Evolutionary conservation across 2,113 vertebrate genomes (phyloP).

Genomic region (Solea solea): DNA sequence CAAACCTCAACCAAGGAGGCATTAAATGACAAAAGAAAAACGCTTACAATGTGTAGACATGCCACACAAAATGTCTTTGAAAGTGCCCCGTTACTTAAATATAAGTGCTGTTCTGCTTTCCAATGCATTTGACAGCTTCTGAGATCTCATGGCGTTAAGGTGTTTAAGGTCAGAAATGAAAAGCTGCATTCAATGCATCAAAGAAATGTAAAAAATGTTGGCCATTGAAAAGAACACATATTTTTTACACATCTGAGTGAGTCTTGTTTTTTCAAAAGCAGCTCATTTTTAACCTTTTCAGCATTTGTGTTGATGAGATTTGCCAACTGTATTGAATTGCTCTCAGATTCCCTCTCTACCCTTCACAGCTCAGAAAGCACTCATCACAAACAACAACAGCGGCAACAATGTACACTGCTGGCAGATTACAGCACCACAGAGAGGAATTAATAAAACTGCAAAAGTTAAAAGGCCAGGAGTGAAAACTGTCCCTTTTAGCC

Average conservation of each 20-base stretch:
- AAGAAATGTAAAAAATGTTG: background rate
- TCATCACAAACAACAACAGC: conserved; percentile 35
- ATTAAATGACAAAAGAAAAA: background rate
- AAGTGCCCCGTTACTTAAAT: too few relatives aligned
- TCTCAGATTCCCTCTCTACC: conserved; percentile 28
- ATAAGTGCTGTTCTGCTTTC: background rate
- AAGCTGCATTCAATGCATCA: background rate
- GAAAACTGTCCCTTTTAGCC: conserved; percentile 31
- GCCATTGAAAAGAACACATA: background rate
- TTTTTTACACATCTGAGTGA: background rate
- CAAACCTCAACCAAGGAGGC: background rate
- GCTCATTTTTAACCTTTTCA: conserved; percentile 28
- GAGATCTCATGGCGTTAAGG: too few relatives aligned
- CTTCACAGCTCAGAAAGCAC: conserved; percentile 38
- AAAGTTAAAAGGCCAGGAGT: conserved; percentile 42
- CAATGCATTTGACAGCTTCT: background rate
- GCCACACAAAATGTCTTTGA: background rate
- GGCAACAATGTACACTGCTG: conserved; percentile 13
- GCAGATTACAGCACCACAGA: conserved; percentile 25
- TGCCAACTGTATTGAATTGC: conserved; percentile 18
- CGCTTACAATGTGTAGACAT: background rate
- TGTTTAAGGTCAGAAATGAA: conserved; percentile 1
- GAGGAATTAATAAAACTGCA: conserved; percentile 49
- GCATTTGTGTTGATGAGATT: conserved; percentile 28
- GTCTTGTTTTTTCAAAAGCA: conserved; percentile 12